Evolutionary conservation across 2,797 vertebrate species (phyloP), one percentile per base, ranked within the genome.

Genomic region (Spinus olivaceus): DNA sequence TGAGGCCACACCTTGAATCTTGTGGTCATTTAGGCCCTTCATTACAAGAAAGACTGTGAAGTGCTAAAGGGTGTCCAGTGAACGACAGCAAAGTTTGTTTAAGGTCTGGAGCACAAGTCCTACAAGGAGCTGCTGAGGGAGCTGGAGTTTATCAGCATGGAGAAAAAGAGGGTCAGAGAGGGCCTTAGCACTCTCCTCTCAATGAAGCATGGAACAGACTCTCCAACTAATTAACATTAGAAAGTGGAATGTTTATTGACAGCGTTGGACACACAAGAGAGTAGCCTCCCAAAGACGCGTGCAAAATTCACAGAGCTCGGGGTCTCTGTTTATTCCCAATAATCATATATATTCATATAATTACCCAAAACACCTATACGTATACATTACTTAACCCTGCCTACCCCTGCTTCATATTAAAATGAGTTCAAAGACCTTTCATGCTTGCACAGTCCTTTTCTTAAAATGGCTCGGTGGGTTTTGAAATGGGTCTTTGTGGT

Each of bases 261-360:
- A 39, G 35, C 1, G 2, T 19, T 17, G 16, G 6, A 39, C 18
- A 19, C 57, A 20, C 2, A n/a, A 1, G 35, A 28, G 12, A 39
- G 57, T 39, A 60, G 18, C 25, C 8, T 39, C 18, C 35, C 35
- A 39, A 28, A 60, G 35, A 39, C 2, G 2, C 1, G 3, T 14
- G 9, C 4, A 9, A 60, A 39, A 60, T 60, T 28, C 35, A 20
- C 18, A 60, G 25, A 60, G 27, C 57, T 28, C 3, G 0, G 9
- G 12, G 9, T 39, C 25, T 60, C 25, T 37, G 27, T 60, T 60
- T 60, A 60, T 28, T 60, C 12, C 12, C 18, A 39, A 60, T 20
- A 60, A 39, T 60, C 25, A 39, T 28, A 60, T 12, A 39, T 27
- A 27, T 60, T 39, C 8, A 9, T 28, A 28, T 20, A 28, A 28